A percentile compares a stretch with the other conserved stretches of the same genome.
Evolutionary conservation across 2,797 vertebrate species (phyloP).

Genomic region (Perodicticus potto): DNA sequence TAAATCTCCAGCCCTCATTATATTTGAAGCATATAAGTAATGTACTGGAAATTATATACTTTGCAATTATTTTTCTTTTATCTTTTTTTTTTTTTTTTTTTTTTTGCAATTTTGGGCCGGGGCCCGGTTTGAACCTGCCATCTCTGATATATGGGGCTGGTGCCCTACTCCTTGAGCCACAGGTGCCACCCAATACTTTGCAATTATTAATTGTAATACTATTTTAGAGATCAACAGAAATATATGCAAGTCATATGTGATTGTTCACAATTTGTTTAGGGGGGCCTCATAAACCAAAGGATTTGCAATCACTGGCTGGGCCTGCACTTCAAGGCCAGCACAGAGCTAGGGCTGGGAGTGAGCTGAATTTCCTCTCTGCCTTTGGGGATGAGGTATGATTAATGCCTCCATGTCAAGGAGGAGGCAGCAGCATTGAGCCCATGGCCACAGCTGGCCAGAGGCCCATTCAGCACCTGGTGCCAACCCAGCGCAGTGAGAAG

Average conservation of each 20-base stretch:
- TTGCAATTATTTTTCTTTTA: background rate
- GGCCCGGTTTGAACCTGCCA: no score
- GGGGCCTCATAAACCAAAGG: background rate
- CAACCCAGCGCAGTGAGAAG: background rate
- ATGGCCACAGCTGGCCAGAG: background rate
- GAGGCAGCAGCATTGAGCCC: background rate
- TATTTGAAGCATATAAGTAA: background rate
- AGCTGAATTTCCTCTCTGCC: background rate
- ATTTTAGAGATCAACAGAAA: background rate
- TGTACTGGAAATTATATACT: background rate
- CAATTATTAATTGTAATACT: background rate
- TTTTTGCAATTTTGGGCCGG: no score
- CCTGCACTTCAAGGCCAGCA: no score
- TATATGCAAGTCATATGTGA: background rate
- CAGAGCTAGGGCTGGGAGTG: no score
- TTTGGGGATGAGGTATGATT: background rate
- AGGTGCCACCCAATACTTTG: background rate
- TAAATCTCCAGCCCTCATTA: background rate
- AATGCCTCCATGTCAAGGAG: background rate
- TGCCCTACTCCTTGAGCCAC: no score
- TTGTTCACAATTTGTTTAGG: background rate
- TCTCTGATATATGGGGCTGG: no score
- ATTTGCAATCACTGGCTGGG: background rate
- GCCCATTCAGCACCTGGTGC: background rate
- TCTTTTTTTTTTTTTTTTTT: no score